Percentiles rank a stretch among this genome's conserved stretches.
These are phyloP conservation scores for Dipodomys ordii DNA, from an alignment of 2,113 vertebrate species.

Conservation along the genomic window DNA sequence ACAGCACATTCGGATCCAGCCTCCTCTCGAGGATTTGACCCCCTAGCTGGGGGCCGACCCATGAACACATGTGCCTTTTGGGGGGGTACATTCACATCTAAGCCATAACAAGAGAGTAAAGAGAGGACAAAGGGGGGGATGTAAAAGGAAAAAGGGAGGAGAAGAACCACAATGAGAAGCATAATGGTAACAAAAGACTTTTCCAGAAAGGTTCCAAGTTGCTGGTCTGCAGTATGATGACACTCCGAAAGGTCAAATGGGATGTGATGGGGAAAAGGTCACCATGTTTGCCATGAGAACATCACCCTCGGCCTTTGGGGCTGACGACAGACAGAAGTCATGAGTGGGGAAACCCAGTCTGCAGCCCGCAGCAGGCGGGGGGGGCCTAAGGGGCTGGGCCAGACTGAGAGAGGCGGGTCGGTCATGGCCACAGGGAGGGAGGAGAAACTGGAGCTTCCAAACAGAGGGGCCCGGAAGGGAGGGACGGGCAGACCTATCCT, in stretches of 20 bases:
- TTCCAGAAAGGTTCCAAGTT: background rate
- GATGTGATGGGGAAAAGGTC: slow-evolving; percentile 46
- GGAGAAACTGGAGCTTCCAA: background rate
- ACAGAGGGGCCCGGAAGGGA: background rate
- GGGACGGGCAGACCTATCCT: background rate
- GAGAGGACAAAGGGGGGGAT: no score
- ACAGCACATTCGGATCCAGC: no score
- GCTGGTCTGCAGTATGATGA: background rate
- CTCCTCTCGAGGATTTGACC: no score
- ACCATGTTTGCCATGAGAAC: background rate
- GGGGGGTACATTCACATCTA: no score
- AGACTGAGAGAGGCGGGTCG: background rate
- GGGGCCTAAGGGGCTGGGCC: no score
- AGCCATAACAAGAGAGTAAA: no score
- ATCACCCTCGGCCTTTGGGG: slow-evolving; percentile 53
- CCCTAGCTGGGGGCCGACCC: no score
- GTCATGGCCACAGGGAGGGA: background rate
- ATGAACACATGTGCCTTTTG: no score
- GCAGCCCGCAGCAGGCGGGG: no score
- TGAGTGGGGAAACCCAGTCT: background rate
- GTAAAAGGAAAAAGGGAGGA: no score
- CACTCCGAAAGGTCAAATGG: slow-evolving; percentile 30
- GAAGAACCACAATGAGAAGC: background rate
- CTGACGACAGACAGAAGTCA: background rate
- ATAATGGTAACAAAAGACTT: background rate